phyloP scores from a whole-genome alignment of 2,113 vertebrate species.

The Enhydra lutris region DNA sequence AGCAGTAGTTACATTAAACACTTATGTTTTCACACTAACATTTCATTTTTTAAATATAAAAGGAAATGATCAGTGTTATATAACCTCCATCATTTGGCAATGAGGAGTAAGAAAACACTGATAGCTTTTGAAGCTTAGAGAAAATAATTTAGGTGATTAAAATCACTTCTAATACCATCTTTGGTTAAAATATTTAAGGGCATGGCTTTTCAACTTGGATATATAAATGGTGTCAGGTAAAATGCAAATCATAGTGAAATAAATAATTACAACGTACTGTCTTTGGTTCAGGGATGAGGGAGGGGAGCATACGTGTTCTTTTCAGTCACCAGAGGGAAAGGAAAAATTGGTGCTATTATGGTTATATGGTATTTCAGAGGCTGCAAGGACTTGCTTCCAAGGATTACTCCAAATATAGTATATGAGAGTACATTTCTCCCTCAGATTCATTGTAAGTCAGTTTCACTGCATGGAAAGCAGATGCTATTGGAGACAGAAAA shows the following conservation, averaged over 20 bases:
- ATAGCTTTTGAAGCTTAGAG: constrained; percentile 5
- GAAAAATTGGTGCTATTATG: not conserved
- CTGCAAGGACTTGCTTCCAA: not conserved
- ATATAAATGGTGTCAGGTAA: not conserved
- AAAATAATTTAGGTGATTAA: constrained; percentile 30
- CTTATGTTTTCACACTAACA: not conserved
- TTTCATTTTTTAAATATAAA: not conserved
- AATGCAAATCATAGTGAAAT: not conserved
- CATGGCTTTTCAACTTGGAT: not conserved
- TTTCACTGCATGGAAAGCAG: not conserved
- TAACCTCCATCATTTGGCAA: not conserved
- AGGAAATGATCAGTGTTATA: not conserved
- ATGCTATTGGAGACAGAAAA: not conserved
- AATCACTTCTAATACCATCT: not conserved
- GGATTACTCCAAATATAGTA: not conserved
- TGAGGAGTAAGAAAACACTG: not conserved
- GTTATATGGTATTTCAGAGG: not conserved
- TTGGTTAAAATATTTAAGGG: not conserved
- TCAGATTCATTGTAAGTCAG: not conserved
- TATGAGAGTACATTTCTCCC: not conserved
- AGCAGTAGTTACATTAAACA: not conserved
- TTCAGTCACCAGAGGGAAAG: not conserved
- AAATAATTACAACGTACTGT: not conserved
- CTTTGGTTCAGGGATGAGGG: not conserved
- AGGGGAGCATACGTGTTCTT: not conserved